Percentiles rank a stretch among this genome's conserved stretches.
phyloP scores from a whole-genome alignment of 2,797 vertebrate genomes.

The Darevskia nairensis region DNA sequence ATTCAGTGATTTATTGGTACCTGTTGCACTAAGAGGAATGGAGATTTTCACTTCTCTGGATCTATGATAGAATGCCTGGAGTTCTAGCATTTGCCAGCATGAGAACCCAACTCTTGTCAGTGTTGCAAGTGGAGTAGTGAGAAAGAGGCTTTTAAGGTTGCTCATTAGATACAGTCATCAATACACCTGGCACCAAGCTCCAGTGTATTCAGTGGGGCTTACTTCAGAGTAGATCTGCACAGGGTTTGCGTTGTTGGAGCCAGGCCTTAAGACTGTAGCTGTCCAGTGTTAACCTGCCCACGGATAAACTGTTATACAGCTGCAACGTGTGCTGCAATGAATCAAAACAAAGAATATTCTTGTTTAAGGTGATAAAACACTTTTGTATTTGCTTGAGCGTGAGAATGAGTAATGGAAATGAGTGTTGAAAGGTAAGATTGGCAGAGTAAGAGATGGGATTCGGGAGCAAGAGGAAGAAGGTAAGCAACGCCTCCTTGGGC shows the following conservation, averaged over 20 bases:
- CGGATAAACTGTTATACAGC: neutral
- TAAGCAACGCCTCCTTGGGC: neutral
- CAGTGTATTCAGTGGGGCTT: neutral
- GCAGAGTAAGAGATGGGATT: neutral
- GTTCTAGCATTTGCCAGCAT: neutral
- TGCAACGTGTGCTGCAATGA: neutral
- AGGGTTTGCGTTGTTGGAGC: neutral
- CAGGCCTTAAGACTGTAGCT: neutral
- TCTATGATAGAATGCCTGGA: neutral
- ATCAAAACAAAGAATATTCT: neutral
- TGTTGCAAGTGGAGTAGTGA: neutral
- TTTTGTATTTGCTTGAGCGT: neutral
- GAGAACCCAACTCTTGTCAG: too few species aligned
- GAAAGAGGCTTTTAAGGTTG: neutral
- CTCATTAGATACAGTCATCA: neutral
- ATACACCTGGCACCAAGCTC: neutral
- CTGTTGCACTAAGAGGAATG: neutral
- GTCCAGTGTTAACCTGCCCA: neutral
- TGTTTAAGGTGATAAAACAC: neutral
- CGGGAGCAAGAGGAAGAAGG: neutral
- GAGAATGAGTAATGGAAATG: neutral
- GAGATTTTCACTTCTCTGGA: neutral
- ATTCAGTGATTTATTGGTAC: neutral
- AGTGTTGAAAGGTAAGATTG: neutral
- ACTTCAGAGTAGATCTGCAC: neutral